These are phyloP conservation scores for Antechinus flavipes DNA, from an alignment of 2,113 vertebrate species.

Conservation along the genomic window DNA sequence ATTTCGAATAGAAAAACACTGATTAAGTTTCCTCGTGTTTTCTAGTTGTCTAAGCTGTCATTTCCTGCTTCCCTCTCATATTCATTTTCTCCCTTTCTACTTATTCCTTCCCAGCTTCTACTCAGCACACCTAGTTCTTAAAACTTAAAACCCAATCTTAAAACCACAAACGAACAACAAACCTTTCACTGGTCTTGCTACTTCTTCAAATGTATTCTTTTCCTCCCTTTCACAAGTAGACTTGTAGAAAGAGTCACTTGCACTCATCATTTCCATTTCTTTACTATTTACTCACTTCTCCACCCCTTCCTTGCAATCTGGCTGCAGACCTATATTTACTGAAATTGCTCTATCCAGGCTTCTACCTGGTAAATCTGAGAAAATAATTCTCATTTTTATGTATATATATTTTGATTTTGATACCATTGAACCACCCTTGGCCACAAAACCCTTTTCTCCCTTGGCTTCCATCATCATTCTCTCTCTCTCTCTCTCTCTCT, in stretches of 20 bases:
- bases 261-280: neutral
- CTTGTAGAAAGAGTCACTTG: neutral
- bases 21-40: neutral
- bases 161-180: neutral
- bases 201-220: neutral
- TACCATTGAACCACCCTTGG: neutral
- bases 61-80: neutral
- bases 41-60: neutral
- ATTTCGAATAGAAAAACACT: conserved; percentile 31
- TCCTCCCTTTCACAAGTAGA: neutral
- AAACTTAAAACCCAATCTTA: neutral
- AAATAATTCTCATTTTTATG: neutral
- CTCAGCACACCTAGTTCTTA: neutral
- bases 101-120: neutral
- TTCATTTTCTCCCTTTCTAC: neutral
- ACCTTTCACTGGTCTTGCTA: neutral
- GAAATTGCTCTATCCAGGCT: neutral
- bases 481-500: neutral
- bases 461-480: neutral
- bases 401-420: neutral
- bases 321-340: neutral
- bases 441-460: neutral
- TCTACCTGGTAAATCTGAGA: neutral
- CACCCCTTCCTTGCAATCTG: neutral
- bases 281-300: neutral